Percentiles rank a stretch among this genome's conserved stretches.
Conservation (phyloP, 2,888 invertebrate species). For the Trichopoda pennipes region DNA sequence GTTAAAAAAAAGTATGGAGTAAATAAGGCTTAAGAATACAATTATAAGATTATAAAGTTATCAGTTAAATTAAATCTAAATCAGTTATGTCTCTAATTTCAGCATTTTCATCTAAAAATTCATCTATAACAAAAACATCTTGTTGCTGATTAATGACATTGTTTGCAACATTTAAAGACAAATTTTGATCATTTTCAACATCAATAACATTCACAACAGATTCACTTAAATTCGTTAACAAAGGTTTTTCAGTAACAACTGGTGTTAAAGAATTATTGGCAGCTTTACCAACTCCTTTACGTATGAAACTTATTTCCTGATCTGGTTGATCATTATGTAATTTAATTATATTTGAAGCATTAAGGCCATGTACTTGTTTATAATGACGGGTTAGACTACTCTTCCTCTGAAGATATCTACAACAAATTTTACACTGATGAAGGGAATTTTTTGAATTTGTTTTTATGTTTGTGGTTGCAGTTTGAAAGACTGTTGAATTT, state of each 20-base stretch:
- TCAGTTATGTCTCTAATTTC: constrained; percentile 14
- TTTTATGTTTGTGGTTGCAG: constrained; percentile 6
- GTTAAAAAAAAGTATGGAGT: too few relatives aligned
- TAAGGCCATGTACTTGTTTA: constrained; percentile 27
- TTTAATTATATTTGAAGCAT: not conserved
- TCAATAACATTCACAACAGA: not conserved
- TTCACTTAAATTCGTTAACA: not conserved
- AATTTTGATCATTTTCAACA: too few relatives aligned
- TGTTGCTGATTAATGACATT: constrained; percentile 9
- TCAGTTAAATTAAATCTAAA: constrained; percentile 7
- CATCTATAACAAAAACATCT: constrained; percentile 54
- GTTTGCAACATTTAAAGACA: not conserved
- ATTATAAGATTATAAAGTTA: not conserved
- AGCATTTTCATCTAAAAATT: constrained; percentile 37
- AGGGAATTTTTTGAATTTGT: not conserved
- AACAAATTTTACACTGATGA: constrained; percentile 51
- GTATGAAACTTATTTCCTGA: constrained; percentile 1
- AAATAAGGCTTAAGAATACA: not conserved
- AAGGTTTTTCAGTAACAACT: not conserved
- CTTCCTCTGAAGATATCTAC: constrained; percentile 5
- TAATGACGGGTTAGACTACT: constrained; percentile 44
- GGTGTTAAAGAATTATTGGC: not conserved
- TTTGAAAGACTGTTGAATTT: not conserved
- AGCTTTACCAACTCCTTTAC: not conserved
- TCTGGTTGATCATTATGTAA: not conserved